Percentiles rank a stretch among this genome's conserved stretches.
phyloP scores from a whole-genome alignment of 2,797 vertebrate genomes.

The Microhierax caerulescens region DNA sequence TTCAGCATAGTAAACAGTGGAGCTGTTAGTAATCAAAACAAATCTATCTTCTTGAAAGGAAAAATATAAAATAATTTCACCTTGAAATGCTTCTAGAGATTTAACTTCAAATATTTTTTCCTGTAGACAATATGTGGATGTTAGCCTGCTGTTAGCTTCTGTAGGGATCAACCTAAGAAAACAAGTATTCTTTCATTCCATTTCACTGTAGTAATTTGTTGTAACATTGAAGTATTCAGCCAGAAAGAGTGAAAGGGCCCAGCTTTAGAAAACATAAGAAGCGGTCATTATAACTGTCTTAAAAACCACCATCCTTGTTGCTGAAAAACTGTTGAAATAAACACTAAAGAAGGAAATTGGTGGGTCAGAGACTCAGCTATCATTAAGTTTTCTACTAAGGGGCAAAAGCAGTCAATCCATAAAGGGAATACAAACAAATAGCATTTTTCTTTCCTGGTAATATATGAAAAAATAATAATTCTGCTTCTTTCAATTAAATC shows the following conservation, averaged over 20 bases:
- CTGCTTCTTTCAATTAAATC: not conserved
- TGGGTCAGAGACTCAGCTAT: constrained; percentile 32
- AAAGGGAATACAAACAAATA: not conserved
- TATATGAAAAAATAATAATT: not conserved
- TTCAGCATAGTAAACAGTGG: not conserved
- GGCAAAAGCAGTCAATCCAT: not conserved
- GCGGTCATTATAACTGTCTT: constrained; percentile 43
- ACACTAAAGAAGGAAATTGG: constrained; percentile 45
- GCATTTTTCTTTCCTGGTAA: rapidly evolving
- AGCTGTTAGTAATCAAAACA: not conserved
- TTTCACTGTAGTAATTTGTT: not conserved
- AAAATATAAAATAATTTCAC: not conserved
- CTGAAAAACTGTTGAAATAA: constrained; percentile 48
- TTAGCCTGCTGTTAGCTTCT: not conserved
- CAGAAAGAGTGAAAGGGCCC: not conserved
- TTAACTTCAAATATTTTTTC: not conserved
- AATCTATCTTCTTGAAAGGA: not conserved
- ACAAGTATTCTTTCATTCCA: not conserved
- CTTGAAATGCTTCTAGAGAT: not conserved
- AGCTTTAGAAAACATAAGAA: constrained; percentile 31
- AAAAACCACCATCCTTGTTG: constrained; percentile 49
- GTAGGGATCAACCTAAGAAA: not conserved
- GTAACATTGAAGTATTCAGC: not conserved
- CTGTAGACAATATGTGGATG: not conserved
- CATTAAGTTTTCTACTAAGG: constrained; percentile 29